Evolutionary conservation across 2,797 vertebrate genomes (phyloP).

Genomic region (Sebastes matsubarae): DNA sequence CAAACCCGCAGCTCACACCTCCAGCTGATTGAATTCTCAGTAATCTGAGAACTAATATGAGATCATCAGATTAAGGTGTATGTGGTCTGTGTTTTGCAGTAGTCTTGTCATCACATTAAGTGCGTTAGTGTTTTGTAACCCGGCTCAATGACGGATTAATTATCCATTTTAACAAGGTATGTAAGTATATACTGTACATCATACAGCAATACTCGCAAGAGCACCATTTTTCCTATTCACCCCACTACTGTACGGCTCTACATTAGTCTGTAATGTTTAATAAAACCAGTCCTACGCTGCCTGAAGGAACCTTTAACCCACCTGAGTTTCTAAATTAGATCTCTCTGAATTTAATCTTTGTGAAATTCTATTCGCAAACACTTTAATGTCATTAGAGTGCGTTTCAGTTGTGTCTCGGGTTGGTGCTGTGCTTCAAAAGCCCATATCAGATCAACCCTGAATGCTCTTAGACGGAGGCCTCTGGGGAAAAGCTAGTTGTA

Average conservation of each 20-base stretch:
- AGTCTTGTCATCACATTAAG: slow-evolving; percentile 5
- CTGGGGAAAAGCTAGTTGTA: slow-evolving; percentile 24
- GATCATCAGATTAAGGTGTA: background rate
- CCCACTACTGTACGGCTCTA: background rate
- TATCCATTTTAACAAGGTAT: background rate
- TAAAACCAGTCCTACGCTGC: background rate
- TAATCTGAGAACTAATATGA: background rate
- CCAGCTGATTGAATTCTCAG: background rate
- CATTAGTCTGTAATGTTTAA: background rate
- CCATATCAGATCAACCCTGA: slow-evolving; percentile 14
- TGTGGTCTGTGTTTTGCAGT: background rate
- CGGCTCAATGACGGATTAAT: background rate
- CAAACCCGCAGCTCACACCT: background rate
- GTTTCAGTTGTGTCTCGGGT: background rate
- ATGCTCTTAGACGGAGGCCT: slow-evolving; percentile 33
- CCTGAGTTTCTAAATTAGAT: background rate
- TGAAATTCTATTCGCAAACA: background rate
- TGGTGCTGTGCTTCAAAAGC: slow-evolving; percentile 7
- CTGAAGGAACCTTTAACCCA: background rate
- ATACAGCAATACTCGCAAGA: background rate
- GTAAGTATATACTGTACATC: background rate
- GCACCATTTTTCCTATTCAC: background rate
- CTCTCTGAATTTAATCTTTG: slow-evolving; percentile 2
- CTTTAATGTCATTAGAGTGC: background rate
- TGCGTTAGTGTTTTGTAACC: background rate